phyloP scores from a whole-genome alignment of 92 coral and sea anemone genomes.

The Paramuricea clavata region DNA sequence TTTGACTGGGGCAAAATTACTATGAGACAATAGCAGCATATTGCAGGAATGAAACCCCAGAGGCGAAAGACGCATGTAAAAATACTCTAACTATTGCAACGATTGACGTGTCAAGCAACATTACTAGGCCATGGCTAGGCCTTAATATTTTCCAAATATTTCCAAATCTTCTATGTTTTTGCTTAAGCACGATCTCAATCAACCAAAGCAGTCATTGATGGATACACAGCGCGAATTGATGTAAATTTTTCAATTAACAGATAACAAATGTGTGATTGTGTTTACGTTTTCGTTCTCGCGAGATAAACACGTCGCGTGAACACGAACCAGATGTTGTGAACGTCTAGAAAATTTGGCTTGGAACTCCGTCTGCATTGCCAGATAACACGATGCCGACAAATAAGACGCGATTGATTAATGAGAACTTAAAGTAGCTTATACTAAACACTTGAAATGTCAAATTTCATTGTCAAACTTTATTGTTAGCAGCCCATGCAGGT shows the following conservation, averaged over 20 bases:
- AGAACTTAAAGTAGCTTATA: not conserved
- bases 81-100: not conserved
- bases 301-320: conserved; percentile 2
- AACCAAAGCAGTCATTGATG: conserved; percentile 28
- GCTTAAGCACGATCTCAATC: conserved; percentile 21
- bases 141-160: not conserved
- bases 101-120: not conserved
- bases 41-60: no score
- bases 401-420: conserved; percentile 5
- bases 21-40: no score
- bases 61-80: not conserved
- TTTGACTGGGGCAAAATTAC: no score
- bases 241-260: conserved; percentile 44
- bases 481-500: not conserved
- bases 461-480: not conserved
- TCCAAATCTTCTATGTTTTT: not conserved
- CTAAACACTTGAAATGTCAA: not conserved
- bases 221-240: conserved; percentile 30
- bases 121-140: not conserved
- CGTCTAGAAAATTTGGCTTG: not conserved
- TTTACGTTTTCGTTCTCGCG: conserved; percentile 11
- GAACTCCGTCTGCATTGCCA: not conserved
- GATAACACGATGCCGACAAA: conserved; percentile 30
- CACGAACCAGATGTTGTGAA: conserved; percentile 8
- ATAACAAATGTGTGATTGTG: conserved; percentile 19